These are phyloP conservation scores for Solenodon paradoxus DNA, from an alignment of 2,113 vertebrate genomes.

Conservation along the genomic window DNA sequence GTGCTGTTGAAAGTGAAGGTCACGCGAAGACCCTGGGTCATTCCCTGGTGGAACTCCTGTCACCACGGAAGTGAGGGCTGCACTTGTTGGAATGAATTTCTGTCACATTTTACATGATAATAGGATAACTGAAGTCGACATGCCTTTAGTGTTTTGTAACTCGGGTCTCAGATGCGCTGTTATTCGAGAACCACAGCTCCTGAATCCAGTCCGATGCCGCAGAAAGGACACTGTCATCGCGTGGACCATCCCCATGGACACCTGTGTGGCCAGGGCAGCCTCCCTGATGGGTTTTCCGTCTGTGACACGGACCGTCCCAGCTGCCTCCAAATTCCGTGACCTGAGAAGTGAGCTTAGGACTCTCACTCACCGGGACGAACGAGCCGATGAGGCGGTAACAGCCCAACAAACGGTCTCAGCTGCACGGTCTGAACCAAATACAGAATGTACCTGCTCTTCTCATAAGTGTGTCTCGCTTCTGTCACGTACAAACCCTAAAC, in stretches of 20 bases:
- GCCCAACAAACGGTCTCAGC: neutral
- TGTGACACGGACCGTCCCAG: neutral
- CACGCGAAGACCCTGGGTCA: neutral
- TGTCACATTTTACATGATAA: neutral
- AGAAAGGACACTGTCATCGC: neutral
- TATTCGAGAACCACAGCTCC: neutral
- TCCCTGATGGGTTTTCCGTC: neutral
- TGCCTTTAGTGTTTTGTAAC: neutral
- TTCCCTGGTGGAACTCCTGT: neutral
- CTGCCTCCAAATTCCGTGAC: neutral
- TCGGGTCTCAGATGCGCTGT: neutral
- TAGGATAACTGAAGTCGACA: neutral
- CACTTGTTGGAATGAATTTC: neutral
- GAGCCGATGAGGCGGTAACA: too few species aligned
- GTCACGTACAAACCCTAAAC: rapidly evolving
- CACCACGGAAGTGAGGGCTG: neutral
- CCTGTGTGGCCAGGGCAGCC: too few species aligned
- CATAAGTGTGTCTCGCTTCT: rapidly evolving
- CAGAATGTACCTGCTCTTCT: neutral
- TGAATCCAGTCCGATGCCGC: neutral
- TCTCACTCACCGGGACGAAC: too few species aligned
- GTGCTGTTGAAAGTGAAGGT: neutral
- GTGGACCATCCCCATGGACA: too few species aligned
- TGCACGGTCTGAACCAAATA: too few species aligned
- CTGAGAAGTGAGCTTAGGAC: neutral